These are phyloP conservation scores for Sesia apiformis DNA, from an alignment of 2,888 invertebrate species.

Conservation along the genomic window DNA sequence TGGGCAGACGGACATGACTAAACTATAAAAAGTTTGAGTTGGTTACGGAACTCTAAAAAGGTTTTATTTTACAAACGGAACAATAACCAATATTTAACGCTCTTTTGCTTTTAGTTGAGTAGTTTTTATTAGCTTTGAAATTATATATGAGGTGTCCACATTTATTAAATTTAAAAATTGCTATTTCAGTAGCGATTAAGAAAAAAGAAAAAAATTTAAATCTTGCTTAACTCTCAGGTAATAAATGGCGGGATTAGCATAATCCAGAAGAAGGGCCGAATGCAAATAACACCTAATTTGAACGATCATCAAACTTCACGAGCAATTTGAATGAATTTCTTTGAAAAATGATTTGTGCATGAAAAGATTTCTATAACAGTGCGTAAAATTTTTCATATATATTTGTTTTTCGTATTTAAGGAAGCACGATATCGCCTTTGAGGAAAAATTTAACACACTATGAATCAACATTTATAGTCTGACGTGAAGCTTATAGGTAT, in stretches of 20 bases:
- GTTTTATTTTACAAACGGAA: not conserved
- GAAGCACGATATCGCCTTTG: too few relatives aligned
- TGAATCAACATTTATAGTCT: too few relatives aligned
- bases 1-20: too few relatives aligned
- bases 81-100: not conserved
- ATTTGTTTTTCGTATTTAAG: not conserved
- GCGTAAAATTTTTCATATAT: not conserved
- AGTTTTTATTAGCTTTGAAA: not conserved
- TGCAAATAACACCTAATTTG: conserved; percentile 29
- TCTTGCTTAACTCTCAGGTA: conserved; percentile 19
- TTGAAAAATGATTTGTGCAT: conserved; percentile 9
- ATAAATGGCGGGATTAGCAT: conserved; percentile 34
- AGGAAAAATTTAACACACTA: too few relatives aligned
- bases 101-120: not conserved
- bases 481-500: too few relatives aligned
- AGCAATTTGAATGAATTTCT: conserved; percentile 6
- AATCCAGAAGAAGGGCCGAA: conserved; percentile 26
- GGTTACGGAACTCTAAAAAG: not conserved
- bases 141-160: not conserved
- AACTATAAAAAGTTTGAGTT: too few relatives aligned
- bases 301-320: conserved; percentile 19
- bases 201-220: conserved; percentile 13
- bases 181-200: not conserved
- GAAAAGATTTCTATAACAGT: not conserved
- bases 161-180: not conserved